A percentile compares a stretch with the other conserved stretches of the same genome.
These are phyloP conservation scores for Drosophila neonasuta DNA, from an alignment of 2,888 invertebrate species.

Conservation along the genomic window DNA sequence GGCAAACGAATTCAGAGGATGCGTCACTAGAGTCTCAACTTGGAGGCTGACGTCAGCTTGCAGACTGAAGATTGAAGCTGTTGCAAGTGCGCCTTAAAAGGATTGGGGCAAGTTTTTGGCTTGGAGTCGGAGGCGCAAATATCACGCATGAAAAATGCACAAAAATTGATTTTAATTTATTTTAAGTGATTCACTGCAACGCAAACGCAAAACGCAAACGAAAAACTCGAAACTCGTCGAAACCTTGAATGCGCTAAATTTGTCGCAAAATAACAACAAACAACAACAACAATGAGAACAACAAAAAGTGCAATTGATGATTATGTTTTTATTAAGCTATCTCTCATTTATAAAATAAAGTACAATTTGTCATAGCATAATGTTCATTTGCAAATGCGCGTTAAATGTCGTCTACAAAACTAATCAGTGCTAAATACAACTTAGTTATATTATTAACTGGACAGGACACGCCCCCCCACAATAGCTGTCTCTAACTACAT, in stretches of 20 bases:
- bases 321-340: conserved; percentile 20
- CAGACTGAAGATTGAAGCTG: conserved; percentile 23
- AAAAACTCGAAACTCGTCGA: conserved; percentile 29
- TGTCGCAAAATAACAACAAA: conserved; percentile 38
- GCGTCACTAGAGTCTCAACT: background rate
- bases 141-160: conserved; percentile 64
- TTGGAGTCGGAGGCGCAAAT: conserved; percentile 3
- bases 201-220: conserved; percentile 9
- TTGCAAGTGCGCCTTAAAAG: conserved; percentile 67
- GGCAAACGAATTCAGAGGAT: background rate
- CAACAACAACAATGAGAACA: too few species aligned
- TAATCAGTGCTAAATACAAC: conserved; percentile 77
- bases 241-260: conserved; percentile 68
- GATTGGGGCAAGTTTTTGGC: conserved; percentile 49
- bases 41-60: conserved; percentile 21
- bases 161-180: conserved; percentile 74
- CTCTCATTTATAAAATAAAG: conserved; percentile 14
- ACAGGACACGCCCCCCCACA: conserved; percentile 33
- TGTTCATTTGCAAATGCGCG: conserved; percentile 32
- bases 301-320: conserved; percentile 1
- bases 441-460: conserved; percentile 64
- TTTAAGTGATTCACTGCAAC: conserved; percentile 69
- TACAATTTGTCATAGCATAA: conserved; percentile 21
- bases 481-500: conserved; percentile 48
- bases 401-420: conserved; percentile 53